Percentiles rank a stretch among this genome's conserved stretches.
Conservation (phyloP, 1,140 invertebrate species). For the Hylaeus volcanicus region DNA sequence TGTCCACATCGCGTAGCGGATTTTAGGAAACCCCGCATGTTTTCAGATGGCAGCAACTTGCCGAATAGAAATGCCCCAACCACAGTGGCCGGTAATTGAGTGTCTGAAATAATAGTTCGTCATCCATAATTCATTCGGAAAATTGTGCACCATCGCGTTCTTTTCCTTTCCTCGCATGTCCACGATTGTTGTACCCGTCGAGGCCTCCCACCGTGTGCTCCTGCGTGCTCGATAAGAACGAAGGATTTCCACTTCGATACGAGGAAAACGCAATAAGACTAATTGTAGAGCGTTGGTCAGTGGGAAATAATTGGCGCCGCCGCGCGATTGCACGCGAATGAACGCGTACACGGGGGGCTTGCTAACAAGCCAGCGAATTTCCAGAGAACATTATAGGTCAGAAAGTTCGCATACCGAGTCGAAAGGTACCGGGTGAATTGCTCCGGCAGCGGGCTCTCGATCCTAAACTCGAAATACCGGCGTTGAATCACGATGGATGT, state of each 20-base stretch:
- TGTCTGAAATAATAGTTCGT: too few relatives aligned
- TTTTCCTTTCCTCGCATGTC: not conserved
- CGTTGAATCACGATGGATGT: not conserved
- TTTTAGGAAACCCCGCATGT: too few relatives aligned
- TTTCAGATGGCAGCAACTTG: too few relatives aligned
- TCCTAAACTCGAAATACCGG: not conserved
- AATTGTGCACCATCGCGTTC: not conserved
- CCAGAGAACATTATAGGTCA: conserved; percentile 20
- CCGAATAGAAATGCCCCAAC: too few relatives aligned
- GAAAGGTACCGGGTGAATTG: conserved; percentile 20
- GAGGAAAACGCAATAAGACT: conserved; percentile 10
- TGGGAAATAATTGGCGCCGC: conserved; percentile 50
- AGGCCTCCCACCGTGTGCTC: not conserved
- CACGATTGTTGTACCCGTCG: not conserved
- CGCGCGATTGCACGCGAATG: conserved; percentile 26
- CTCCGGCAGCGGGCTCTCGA: not conserved
- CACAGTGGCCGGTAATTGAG: too few relatives aligned
- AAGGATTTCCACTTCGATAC: not conserved
- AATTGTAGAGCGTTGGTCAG: conserved; percentile 40
- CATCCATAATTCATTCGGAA: not conserved
- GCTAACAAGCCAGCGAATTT: conserved; percentile 48
- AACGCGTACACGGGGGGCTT: conserved; percentile 9
- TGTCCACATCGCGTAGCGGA: too few relatives aligned
- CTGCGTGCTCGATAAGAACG: not conserved
- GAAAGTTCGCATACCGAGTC: conserved; percentile 13